Conservation (phyloP, 2,113 vertebrate genomes). For the Saguinus imperator region DNA sequence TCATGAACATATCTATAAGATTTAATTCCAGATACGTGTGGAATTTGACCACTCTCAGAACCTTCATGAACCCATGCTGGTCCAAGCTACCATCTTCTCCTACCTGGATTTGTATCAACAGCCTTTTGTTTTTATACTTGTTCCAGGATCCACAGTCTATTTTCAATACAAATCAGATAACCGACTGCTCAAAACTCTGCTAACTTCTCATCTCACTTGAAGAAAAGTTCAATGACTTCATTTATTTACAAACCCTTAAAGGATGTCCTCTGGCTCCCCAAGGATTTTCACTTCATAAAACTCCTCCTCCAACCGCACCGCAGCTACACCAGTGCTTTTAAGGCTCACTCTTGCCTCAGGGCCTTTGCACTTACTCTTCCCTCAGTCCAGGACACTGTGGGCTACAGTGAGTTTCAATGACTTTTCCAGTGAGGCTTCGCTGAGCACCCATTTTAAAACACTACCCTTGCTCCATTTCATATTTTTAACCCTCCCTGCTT, state of each 20-base stretch:
- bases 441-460: background rate
- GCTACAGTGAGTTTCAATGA: background rate
- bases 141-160: background rate
- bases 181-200: background rate
- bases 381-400: too few species aligned
- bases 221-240: background rate
- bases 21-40: background rate
- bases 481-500: background rate
- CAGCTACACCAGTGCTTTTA: background rate
- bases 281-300: background rate
- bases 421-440: background rate
- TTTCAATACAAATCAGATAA: background rate
- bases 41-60: background rate
- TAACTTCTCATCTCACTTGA: background rate
- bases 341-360: fast-evolving
- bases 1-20: background rate
- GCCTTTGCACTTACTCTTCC: background rate
- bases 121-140: background rate
- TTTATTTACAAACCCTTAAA: background rate
- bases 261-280: background rate
- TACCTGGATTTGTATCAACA: background rate
- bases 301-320: background rate
- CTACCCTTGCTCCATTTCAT: background rate
- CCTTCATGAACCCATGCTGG: fast-evolving
- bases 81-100: background rate